Base-by-base conservation (phyloP, 1,140 invertebrate species). In the Papilio polyxenes region DNA sequence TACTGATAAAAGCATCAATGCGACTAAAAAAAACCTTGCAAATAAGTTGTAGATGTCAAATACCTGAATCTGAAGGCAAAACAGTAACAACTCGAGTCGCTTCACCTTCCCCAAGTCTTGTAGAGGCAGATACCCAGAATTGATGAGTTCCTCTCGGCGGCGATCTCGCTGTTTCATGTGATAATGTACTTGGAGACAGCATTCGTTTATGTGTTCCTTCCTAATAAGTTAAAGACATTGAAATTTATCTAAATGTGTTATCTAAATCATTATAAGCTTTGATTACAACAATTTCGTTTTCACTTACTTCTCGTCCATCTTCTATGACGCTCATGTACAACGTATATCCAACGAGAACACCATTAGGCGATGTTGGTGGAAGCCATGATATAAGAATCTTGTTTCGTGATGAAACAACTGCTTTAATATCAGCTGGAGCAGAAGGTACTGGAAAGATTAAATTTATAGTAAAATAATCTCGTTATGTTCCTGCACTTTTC, bases 361-460 rank as follows among this genome's bases (percentile, higher is more conserved):
- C 98, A 91, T 98, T 98, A 62, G 96, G 96, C 83, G 96, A 95
- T 13, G 95, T 91, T 4, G 98, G 97, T 31, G 97, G 97, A 85
- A 97, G 95, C 98, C 98, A 99, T 9, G 98, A 98, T 11, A 99
- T 96, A 44, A 98, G 95, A 81, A 99, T 97, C 89, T 97, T 98
- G 83, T 97, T 97, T 49, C 96, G 95, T 48, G 97, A 97, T 82
- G 97, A 98, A 15, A 98, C 96, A 51, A 98, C 96, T 1, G 98
- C 98, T 95, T 99, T 99, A 69, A 99, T 98, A 85, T 97, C 96
- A 6, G 97, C 97, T 65, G 98, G 98, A 56, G 97, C 96, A 83
- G 97, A 97, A 69, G 98, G 98, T 84, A 98, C 96, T 97, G 91
- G 82, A 94, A 93, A 85, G 48, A 56, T 23, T 84, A 82, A 13